Conservation (phyloP, 2,113 vertebrate genomes). For the Podiceps cristatus region DNA sequence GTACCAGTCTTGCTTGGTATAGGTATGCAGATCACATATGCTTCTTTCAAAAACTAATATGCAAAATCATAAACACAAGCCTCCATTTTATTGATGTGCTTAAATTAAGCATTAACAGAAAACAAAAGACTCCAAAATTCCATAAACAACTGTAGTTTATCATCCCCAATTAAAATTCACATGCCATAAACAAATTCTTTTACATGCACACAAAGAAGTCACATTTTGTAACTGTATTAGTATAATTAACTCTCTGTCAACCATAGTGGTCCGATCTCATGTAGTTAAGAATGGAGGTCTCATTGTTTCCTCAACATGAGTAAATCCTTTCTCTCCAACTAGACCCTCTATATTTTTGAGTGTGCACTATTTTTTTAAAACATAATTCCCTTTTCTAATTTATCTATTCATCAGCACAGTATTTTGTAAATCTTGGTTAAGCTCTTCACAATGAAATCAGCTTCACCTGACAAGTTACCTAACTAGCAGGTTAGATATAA, state of each 20-base stretch:
- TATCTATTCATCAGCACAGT: background rate
- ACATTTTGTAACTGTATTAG: background rate
- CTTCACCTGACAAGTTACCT: background rate
- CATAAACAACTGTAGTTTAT: background rate
- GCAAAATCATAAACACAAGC: background rate
- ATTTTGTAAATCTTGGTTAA: background rate
- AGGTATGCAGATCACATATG: background rate
- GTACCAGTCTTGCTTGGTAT: background rate
- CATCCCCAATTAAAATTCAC: background rate
- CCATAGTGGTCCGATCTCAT: background rate
- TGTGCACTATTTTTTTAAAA: background rate
- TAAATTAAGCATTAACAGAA: constrained; percentile 25
- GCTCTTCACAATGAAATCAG: background rate
- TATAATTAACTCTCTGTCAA: background rate
- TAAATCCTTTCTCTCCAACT: background rate
- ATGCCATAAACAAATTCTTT: background rate
- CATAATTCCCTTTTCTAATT: background rate
- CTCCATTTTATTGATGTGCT: background rate
- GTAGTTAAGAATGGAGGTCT: background rate
- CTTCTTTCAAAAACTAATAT: background rate
- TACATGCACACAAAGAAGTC: background rate
- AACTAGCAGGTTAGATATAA: no score
- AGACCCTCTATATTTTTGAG: background rate
- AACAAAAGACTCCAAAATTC: constrained; percentile 1
- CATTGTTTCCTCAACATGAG: background rate